Conservation (phyloP, 2,888 invertebrate genomes). For the Macrophya alboannulata region DNA sequence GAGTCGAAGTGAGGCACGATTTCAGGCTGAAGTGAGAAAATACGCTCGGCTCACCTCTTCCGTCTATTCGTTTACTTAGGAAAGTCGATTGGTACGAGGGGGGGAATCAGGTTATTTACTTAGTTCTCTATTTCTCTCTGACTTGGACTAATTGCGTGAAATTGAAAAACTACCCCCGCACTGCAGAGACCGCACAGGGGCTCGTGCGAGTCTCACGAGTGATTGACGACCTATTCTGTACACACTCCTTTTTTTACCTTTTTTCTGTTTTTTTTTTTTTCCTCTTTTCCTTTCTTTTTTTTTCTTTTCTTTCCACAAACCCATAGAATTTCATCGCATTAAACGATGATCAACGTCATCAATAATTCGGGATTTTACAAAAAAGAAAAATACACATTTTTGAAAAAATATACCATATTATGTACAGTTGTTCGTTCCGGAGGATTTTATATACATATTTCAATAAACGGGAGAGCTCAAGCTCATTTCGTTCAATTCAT, state of each 20-base stretch:
- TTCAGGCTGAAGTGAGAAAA: conserved; percentile 40
- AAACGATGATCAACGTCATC: not conserved
- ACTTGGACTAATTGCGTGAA: conserved; percentile 51
- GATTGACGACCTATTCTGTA: conserved; percentile 23
- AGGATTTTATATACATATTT: not conserved
- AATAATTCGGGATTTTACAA: not conserved
- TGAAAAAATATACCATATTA: not conserved
- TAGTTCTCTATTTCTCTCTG: conserved; percentile 49
- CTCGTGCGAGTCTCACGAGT: conserved; percentile 33
- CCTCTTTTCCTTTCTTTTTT: not conserved
- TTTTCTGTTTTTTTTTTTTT: not conserved
- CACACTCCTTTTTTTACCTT: not conserved
- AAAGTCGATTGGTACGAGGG: conserved; percentile 42
- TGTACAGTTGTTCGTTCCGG: not conserved
- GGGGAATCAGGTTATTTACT: conserved; percentile 48
- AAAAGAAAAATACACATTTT: not conserved
- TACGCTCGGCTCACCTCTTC: conserved; percentile 38
- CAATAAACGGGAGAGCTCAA: not conserved
- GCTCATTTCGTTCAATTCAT: conserved; percentile 1
- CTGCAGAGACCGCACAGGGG: conserved; percentile 1
- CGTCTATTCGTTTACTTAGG: conserved; percentile 49
- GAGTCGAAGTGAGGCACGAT: not conserved
- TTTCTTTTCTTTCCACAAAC: not conserved
- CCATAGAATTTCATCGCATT: not conserved
- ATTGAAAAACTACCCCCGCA: conserved; percentile 49